These are phyloP conservation scores for Trematomus loennbergii DNA, from an alignment of 2,113 vertebrate species.

Conservation along the genomic window DNA sequence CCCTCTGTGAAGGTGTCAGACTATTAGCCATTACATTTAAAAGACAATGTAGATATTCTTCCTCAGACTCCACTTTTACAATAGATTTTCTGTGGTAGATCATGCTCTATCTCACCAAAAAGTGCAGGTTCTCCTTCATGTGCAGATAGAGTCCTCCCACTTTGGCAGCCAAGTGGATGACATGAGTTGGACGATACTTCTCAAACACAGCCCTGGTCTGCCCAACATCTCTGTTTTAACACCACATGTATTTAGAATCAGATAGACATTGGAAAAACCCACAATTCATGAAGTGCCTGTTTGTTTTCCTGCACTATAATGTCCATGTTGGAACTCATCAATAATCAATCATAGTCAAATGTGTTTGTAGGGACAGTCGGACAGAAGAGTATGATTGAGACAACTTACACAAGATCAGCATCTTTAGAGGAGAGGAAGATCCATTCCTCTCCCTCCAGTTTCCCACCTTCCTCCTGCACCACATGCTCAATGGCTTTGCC, in stretches of 20 bases:
- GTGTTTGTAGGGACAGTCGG: neutral
- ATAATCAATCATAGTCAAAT: neutral
- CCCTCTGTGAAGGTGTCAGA: constrained; percentile 76
- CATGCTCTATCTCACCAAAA: constrained; percentile 85
- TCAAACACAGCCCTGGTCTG: constrained; percentile 88
- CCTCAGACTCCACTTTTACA: neutral
- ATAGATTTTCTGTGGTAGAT: neutral
- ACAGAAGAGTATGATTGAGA: neutral
- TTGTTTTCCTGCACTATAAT: neutral
- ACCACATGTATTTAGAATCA: neutral
- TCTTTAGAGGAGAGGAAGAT: constrained; percentile 90
- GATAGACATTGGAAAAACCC: neutral
- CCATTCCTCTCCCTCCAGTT: constrained; percentile 87
- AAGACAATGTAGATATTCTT: neutral
- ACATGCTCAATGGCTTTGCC: constrained; percentile 89
- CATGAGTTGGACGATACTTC: constrained; percentile 87
- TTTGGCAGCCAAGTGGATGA: constrained; percentile 94
- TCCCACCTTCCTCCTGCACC: constrained; percentile 82
- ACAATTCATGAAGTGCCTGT: too few relatives aligned
- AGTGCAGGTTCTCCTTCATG: constrained; percentile 90
- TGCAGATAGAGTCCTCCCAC: constrained; percentile 92
- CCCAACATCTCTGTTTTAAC: constrained; percentile 63
- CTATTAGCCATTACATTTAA: neutral
- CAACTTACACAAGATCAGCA: constrained; percentile 87
- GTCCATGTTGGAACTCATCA: too few relatives aligned